Percentiles rank a stretch among this genome's conserved stretches.
Conservation (phyloP, 2,888 invertebrate genomes). For the Hemaris fuciformis region DNA sequence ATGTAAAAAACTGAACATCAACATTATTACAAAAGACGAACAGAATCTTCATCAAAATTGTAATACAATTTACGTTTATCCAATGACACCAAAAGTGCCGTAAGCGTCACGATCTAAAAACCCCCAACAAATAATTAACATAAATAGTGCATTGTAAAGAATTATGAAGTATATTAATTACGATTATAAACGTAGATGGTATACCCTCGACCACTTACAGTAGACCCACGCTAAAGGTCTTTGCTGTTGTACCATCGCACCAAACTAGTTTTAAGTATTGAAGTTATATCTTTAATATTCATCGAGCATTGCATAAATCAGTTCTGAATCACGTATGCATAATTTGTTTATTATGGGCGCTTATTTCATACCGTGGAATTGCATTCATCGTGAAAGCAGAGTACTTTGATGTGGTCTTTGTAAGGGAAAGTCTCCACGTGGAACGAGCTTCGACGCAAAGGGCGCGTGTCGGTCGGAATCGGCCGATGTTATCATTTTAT, state of each 20-base stretch:
- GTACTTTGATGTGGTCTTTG: neutral
- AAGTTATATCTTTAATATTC: neutral
- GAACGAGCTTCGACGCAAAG: neutral
- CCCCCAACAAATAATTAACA: constrained; percentile 42
- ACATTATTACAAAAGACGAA: too few species aligned
- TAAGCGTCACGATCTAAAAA: constrained; percentile 65
- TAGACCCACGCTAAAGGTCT: neutral
- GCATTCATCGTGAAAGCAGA: neutral
- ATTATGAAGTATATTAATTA: constrained; percentile 35
- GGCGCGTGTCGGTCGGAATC: constrained; percentile 40
- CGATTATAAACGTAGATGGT: constrained; percentile 32
- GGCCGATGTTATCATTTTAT: constrained; percentile 62
- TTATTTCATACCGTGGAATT: neutral
- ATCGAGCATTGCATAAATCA: neutral
- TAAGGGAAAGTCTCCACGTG: neutral
- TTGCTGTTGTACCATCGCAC: neutral
- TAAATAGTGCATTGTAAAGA: constrained; percentile 39
- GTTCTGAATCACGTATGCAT: neutral
- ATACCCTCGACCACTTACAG: neutral
- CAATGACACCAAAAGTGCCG: constrained; percentile 48
- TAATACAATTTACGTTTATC: constrained; percentile 23
- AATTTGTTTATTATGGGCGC: neutral
- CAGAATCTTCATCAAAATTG: neutral
- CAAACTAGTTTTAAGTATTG: neutral
- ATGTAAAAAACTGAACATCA: too few species aligned